Evolutionary conservation across 2,797 vertebrate genomes (phyloP).

Genomic region (Oceanodroma leucorhoa): DNA sequence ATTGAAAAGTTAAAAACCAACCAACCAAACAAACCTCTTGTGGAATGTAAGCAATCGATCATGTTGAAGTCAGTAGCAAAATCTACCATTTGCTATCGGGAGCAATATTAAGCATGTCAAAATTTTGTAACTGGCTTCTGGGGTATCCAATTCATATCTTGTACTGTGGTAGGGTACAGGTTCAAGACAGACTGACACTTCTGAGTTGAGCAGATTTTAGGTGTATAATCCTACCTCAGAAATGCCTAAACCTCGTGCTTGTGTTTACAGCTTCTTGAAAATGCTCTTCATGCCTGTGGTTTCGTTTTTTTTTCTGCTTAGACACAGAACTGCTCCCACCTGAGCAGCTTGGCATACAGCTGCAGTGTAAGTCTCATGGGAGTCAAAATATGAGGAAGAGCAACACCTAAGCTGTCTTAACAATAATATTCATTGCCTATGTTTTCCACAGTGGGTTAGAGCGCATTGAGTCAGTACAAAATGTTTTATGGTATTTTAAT

Average conservation of each 20-base stretch:
- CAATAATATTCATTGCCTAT: background rate
- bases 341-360: background rate
- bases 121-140: background rate
- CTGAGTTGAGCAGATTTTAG: background rate
- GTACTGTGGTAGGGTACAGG: background rate
- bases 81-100: background rate
- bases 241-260: background rate
- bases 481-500: background rate
- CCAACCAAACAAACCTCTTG: background rate
- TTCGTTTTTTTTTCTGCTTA: background rate
- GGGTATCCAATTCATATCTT: background rate
- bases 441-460: background rate
- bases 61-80: background rate
- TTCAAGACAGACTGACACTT: background rate
- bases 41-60: background rate
- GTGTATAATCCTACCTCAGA: background rate
- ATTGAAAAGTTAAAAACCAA: background rate
- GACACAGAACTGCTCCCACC: background rate
- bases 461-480: background rate
- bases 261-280: background rate
- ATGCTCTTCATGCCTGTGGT: background rate
- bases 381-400: background rate
- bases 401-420: background rate
- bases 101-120: background rate
- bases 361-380: background rate